A percentile compares a stretch with the other conserved stretches of the same genome.
Conservation (phyloP, 23 tunicate genomes). For the Trididemnum clinides region DNA sequence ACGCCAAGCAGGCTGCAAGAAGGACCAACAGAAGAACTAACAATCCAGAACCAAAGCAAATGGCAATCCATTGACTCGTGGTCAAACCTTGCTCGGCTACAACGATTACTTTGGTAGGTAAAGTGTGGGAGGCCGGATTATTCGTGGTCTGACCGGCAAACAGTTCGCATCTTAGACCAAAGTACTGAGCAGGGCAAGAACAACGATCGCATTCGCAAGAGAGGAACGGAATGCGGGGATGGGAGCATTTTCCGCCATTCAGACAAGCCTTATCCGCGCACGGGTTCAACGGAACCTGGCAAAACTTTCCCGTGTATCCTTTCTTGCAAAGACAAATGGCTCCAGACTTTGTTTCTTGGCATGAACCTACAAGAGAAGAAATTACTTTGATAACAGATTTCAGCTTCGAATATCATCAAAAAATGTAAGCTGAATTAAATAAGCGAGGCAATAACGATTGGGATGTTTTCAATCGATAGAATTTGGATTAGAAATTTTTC, state of each 20-base stretch:
- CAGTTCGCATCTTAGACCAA: constrained; percentile 42
- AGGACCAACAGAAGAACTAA: constrained; percentile 25
- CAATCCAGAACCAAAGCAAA: constrained; percentile 58
- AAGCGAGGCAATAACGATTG: too few relatives aligned
- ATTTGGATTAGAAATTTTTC: too few relatives aligned
- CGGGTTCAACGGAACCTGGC: neutral
- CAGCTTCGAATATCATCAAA: too few relatives aligned
- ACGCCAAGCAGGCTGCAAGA: constrained; percentile 31
- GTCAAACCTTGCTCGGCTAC: neutral
- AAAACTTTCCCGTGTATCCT: constrained; percentile 38
- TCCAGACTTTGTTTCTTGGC: neutral
- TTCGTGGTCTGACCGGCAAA: neutral
- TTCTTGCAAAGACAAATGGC: constrained; percentile 23
- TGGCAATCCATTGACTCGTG: constrained; percentile 59
- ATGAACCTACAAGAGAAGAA: neutral
- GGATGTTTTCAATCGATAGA: too few relatives aligned
- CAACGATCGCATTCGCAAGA: constrained; percentile 62
- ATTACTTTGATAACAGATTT: too few relatives aligned
- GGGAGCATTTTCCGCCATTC: constrained; percentile 60
- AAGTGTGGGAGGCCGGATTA: neutral
- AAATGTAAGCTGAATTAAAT: too few relatives aligned
- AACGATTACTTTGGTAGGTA: constrained; percentile 10
- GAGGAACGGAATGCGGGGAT: constrained; percentile 4
- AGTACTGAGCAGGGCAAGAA: constrained; percentile 22
- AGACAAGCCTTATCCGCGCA: constrained; percentile 36